phyloP scores from a whole-genome alignment of 2,888 invertebrate genomes.

The Scaeva pyrastri region DNA sequence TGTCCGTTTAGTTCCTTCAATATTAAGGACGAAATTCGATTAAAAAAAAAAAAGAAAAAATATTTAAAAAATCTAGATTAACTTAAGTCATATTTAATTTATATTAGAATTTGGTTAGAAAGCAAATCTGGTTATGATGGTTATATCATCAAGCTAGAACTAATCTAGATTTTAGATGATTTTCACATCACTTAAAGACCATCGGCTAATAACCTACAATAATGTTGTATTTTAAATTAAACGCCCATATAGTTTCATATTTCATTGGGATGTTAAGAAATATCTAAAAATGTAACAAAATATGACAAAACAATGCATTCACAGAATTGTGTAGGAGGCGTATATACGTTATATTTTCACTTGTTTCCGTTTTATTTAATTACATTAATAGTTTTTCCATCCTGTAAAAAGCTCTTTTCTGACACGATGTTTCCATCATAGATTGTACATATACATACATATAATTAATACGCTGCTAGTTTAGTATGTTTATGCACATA shows the following conservation, averaged over 20 bases:
- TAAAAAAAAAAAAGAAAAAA: too few species aligned
- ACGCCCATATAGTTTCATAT: too few species aligned
- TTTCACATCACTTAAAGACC: background rate
- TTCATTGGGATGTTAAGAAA: too few species aligned
- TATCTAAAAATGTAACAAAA: too few species aligned
- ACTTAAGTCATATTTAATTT: background rate
- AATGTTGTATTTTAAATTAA: background rate
- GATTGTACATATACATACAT: too few species aligned
- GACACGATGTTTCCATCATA: background rate
- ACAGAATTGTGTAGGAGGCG: background rate
- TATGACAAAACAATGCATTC: too few species aligned
- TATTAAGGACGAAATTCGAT: too few species aligned
- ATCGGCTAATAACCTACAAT: background rate
- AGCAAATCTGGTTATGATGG: background rate
- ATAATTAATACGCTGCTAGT: slow-evolving; percentile 18
- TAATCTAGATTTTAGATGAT: slow-evolving; percentile 15
- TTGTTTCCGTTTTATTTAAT: slow-evolving; percentile 23
- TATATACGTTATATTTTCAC: slow-evolving; percentile 10
- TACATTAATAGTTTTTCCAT: background rate
- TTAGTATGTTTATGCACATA: slow-evolving; percentile 34
- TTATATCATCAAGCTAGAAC: slow-evolving; percentile 1
- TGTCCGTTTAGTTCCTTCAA: too few species aligned
- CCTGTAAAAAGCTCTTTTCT: slow-evolving; percentile 25
- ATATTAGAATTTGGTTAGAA: background rate
- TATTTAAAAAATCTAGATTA: background rate